phyloP scores from a whole-genome alignment of 1,140 invertebrate species.

The Heliconius eleuchia region DNA sequence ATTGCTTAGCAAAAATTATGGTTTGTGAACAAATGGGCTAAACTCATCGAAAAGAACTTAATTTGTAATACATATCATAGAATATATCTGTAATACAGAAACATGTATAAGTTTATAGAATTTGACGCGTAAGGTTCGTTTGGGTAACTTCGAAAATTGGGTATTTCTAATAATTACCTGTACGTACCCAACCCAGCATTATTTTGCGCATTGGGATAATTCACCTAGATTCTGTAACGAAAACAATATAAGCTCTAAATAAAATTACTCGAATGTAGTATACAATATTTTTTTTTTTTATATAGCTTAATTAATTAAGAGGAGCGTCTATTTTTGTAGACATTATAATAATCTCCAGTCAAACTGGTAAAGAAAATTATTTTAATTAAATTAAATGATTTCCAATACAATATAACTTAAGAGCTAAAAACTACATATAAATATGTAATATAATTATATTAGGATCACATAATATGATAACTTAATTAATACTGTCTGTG shows the following conservation, averaged over 20 bases:
- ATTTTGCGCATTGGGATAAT: too few species aligned
- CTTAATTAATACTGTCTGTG: constrained; percentile 1
- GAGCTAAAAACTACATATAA: not conserved
- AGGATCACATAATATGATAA: not conserved
- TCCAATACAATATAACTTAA: not conserved
- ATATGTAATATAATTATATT: not conserved
- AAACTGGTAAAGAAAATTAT: not conserved
- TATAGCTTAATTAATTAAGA: too few species aligned
- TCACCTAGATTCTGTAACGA: too few species aligned
- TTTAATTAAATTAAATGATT: not conserved
- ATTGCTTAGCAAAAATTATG: constrained; percentile 45
- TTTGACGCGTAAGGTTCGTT: too few species aligned
- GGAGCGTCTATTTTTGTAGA: not conserved
- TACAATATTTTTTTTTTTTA: too few species aligned
- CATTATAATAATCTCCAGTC: not conserved
- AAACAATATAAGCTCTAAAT: too few species aligned
- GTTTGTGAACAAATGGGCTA: not conserved
- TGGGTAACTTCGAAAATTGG: too few species aligned
- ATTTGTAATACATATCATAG: not conserved
- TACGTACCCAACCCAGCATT: too few species aligned
- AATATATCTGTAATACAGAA: not conserved
- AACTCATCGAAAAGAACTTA: not conserved
- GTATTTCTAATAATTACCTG: too few species aligned
- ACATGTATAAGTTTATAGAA: not conserved
- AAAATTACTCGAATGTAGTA: too few species aligned